Base-by-base conservation (phyloP, 2,113 vertebrate genomes). In the Mixornis gularis region DNA sequence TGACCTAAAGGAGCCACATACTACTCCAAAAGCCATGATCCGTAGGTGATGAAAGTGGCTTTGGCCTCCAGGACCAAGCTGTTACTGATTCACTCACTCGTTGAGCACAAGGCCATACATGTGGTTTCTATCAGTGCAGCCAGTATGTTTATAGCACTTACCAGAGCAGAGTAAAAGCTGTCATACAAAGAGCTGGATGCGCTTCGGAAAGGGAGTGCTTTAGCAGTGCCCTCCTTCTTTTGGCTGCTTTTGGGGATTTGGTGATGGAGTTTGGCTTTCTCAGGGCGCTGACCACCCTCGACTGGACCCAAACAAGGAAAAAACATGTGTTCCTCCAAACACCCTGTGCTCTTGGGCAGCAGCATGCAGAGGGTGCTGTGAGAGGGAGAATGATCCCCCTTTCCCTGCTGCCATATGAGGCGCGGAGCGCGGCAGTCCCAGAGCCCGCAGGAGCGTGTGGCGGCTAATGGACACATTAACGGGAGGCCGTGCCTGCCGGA, bases 271-370 rank as follows among this genome's bases (percentile, higher is more conserved):
- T 86, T 24, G 25, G 9, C 56, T 43, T 92, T 53, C 49, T 64
- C 4, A 0, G 17, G 9, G 1, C 2, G 6, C 36, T 90, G 49
- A 46, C 48, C 32, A 49, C 10, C 17, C 36, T 80, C 0, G 0
- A 3, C 25, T 17, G 24, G 62, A 46, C 17, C 8, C 38, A 60
- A 71, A 48, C 9, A 17, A 26, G 8, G 5, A 4, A 13, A 69
- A 60, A 41, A 1, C 4, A 14, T 16, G 12, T 32, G 40, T 56
- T 69, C 41, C 62, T 69, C 78, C 59, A 13, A 20, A 32, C 34
- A 10, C 10, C 63, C 19, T 34, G 24, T 16, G 17, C 26, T 5
- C 5, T 6, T 17, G 41, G 49, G 59, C 49, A 78, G n/a, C 5
- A 29, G n/a, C 44, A 26, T 0, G 19, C 17, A 46, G 73, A 43